Evolutionary conservation across 2,888 invertebrate genomes (phyloP).

Genomic region (Cylloceria caligata): DNA sequence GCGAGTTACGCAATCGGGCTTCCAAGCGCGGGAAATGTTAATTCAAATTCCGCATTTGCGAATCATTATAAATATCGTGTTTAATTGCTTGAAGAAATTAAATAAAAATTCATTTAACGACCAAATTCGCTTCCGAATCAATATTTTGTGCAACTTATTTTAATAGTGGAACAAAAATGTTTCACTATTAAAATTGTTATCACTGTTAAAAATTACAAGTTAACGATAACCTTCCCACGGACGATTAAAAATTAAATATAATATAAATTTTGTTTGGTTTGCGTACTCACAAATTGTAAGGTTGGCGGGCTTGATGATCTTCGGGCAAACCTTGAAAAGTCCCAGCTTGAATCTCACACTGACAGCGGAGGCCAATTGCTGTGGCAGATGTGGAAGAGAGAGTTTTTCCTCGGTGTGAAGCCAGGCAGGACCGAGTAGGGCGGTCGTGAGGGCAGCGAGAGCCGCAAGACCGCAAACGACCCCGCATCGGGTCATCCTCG

Average conservation of each 20-base stretch:
- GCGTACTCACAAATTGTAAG: constrained; percentile 80
- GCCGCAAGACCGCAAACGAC: constrained; percentile 83
- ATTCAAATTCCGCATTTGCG: no score
- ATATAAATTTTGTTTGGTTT: not conserved
- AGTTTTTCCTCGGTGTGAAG: constrained; percentile 82
- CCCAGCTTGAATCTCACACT: constrained; percentile 82
- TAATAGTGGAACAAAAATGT: no score
- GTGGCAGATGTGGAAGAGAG: constrained; percentile 76
- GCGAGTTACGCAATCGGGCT: no score
- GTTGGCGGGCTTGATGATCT: constrained; percentile 81
- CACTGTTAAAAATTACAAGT: no score
- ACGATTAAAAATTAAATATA: not conserved
- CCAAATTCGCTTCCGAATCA: no score
- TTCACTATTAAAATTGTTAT: no score
- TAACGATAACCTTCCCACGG: no score
- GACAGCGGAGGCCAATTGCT: constrained; percentile 75
- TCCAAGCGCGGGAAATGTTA: no score
- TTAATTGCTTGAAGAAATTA: no score
- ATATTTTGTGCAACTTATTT: no score
- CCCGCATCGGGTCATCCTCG: constrained; percentile 82
- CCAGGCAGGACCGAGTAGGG: constrained; percentile 83
- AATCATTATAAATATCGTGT: no score
- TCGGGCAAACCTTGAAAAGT: constrained; percentile 82
- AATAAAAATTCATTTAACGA: no score
- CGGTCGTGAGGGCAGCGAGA: constrained; percentile 81